Base-by-base conservation (phyloP, 2,113 vertebrate species). In the Chelonoidis abingdonii region DNA sequence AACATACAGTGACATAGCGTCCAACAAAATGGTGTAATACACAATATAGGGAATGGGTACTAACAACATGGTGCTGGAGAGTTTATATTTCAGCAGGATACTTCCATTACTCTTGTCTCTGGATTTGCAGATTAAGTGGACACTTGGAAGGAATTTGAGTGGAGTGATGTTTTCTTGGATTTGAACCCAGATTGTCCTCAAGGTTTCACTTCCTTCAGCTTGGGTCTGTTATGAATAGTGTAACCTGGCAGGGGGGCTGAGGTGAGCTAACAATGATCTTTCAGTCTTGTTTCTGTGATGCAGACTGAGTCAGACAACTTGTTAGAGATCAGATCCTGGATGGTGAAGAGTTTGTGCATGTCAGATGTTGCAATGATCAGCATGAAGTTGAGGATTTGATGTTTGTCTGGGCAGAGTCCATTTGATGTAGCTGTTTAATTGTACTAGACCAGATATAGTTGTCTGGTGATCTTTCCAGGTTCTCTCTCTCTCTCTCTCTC, bases 321-420 rank as follows among this genome's bases (percentile, higher is more conserved):
- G 10, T 7, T 17, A 54, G 89, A 81, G 47, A 88, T 80, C 24
- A 69, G 35, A 38, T 38, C 17, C 35, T 72, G 35, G 19, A 25
- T 1, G 2, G 21, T 5, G 41, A 87, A 85, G 9, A 21, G 65
- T 85, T 86, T 89, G 65, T 81, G 76, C 86, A 8, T 5, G 24
- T 6, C 35, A 47, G 27, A 22, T 84, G 8, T 80, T 80, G 41
- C 41, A 92, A 2, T 44, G 57, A 84, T 52, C 31, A 87, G 3
- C 3, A 0, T 12, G 14, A 14, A 8, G 13, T 12, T 47, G 75
- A 47, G 12, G 10, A 13, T 0, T 0, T 79, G 35, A 4, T 44
- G 16, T 44, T 90, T 31, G 41, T 10, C n/a, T 62, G 0, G 2
- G 56, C 76, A 88, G 76, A 5, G 10, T 25, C 29, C 82, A 8